phyloP scores from a whole-genome alignment of 2,113 vertebrate genomes.

The Passer montanus region DNA sequence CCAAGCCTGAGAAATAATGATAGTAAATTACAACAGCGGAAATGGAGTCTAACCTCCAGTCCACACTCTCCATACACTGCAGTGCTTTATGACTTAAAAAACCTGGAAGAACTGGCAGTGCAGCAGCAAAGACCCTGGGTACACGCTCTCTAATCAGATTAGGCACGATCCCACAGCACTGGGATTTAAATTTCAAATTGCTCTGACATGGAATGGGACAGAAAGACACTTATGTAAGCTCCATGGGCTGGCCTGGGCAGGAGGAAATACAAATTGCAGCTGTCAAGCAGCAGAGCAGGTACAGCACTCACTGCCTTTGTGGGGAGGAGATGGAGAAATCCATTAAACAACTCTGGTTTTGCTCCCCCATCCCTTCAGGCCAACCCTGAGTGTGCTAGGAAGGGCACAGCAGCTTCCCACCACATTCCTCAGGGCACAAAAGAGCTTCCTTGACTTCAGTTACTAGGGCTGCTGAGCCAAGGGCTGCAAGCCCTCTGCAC shows the following conservation, averaged over 20 bases:
- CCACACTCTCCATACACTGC: too few relatives aligned
- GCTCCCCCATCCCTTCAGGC: not conserved
- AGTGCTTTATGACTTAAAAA: not conserved
- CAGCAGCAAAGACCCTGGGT: not conserved
- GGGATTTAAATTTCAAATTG: conserved; percentile 3
- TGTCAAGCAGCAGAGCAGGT: conserved; percentile 27
- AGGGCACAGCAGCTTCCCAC: conserved; percentile 56
- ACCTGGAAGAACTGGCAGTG: not conserved
- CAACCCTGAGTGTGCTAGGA: not conserved
- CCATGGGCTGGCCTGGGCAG: not conserved
- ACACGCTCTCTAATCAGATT: not conserved
- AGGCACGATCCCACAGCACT: not conserved
- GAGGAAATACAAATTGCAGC: not conserved
- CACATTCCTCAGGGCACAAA: conserved; percentile 54
- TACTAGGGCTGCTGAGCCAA: conserved; percentile 47
- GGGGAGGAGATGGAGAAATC: not conserved
- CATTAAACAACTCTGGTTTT: not conserved
- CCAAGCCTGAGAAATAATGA: not conserved
- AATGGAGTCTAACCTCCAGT: not conserved
- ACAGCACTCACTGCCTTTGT: fast-evolving
- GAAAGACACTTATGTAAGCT: conserved; percentile 17
- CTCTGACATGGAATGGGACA: conserved; percentile 21
- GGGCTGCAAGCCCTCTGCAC: not conserved
- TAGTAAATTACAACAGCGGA: not conserved
- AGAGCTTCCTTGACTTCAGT: conserved; percentile 59